These are phyloP conservation scores for Machimus atricapillus DNA, from an alignment of 2,888 invertebrate genomes.

Conservation along the genomic window DNA sequence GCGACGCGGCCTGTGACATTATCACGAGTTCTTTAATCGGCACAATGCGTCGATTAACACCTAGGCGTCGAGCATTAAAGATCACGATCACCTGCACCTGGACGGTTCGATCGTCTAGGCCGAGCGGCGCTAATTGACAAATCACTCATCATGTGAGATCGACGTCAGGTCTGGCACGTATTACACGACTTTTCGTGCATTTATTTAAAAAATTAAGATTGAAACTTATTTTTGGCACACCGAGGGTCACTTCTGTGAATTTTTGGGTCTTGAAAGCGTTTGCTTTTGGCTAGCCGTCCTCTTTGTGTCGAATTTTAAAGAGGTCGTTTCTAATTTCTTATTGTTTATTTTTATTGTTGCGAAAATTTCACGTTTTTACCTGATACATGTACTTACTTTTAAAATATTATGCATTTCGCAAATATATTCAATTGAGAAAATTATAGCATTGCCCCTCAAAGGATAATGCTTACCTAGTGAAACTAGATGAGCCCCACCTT, in stretches of 20 bases:
- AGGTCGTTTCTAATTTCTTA: neutral
- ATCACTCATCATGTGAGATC: constrained; percentile 16
- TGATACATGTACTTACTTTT: neutral
- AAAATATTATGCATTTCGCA: neutral
- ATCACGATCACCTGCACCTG: constrained; percentile 1
- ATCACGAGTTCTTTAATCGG: neutral
- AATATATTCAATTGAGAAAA: neutral
- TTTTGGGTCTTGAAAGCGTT: neutral
- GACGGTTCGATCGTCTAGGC: neutral
- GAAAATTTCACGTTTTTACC: neutral
- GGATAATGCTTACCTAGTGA: neutral
- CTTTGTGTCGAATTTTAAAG: neutral
- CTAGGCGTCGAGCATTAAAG: neutral
- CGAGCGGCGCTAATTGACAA: constrained; percentile 5
- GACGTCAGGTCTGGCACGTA: constrained; percentile 8
- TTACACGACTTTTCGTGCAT: constrained; percentile 7
- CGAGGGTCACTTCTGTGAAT: neutral
- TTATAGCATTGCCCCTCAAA: neutral
- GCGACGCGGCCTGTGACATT: neutral
- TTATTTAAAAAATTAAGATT: neutral
- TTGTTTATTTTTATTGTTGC: neutral
- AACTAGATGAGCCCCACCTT: neutral
- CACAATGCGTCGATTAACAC: neutral
- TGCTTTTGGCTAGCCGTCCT: neutral
- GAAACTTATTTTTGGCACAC: neutral